Evolutionary conservation across 2,888 invertebrate species (phyloP).

Genomic region (Chydorus sphaericus): DNA sequence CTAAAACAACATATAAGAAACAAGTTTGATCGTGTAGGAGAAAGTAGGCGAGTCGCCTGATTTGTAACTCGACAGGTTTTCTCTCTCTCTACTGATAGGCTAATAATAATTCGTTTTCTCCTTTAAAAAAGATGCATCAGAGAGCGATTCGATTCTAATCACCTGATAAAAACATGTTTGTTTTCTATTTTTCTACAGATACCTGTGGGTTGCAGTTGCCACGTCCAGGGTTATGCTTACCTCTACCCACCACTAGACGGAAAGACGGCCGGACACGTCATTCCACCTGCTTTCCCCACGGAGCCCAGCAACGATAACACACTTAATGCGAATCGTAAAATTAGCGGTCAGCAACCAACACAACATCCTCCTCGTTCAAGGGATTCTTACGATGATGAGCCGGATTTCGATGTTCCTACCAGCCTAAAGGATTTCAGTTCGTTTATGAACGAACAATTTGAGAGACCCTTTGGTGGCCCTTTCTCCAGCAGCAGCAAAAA

Average conservation of each 20-base stretch:
- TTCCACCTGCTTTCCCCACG: conserved; percentile 15
- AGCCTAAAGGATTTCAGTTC: not conserved
- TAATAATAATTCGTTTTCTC: too few species aligned
- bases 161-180: not conserved
- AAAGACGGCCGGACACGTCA: conserved; percentile 12
- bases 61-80: too few species aligned
- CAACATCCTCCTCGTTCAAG: not conserved
- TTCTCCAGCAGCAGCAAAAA: not conserved
- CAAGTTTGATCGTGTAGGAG: not conserved
- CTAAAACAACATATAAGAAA: not conserved
- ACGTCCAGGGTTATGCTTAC: conserved; percentile 50
- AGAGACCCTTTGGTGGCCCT: not conserved
- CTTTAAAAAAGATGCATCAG: too few species aligned
- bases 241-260: conserved; percentile 20
- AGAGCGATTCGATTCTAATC: not conserved
- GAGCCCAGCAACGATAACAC: not conserved
- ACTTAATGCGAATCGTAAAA: not conserved
- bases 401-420: not conserved
- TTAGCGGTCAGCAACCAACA: too few species aligned
- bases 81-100: too few species aligned
- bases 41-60: too few species aligned
- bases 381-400: not conserved
- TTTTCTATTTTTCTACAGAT: conserved; percentile 34
- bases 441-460: not conserved
- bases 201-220: conserved; percentile 68